These are phyloP conservation scores for Trachelus iudaicus DNA, from an alignment of 2,888 invertebrate genomes.

Conservation along the genomic window DNA sequence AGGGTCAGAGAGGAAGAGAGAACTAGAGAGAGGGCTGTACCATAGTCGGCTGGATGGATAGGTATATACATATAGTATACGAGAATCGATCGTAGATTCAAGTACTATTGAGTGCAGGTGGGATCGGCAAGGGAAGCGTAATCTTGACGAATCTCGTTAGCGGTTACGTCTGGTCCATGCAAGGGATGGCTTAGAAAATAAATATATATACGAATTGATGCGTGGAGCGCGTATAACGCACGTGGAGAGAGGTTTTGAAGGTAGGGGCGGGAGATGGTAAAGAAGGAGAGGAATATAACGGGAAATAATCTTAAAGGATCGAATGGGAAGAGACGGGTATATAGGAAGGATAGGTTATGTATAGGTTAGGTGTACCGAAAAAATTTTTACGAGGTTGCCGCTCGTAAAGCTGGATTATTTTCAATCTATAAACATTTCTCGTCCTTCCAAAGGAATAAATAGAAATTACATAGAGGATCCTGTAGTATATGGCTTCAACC, in stretches of 20 bases:
- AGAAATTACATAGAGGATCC: neutral
- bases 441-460: slow-evolving; percentile 1
- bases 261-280: neutral
- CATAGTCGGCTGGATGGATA: neutral
- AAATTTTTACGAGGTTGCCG: slow-evolving; percentile 4
- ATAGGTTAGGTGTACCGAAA: neutral
- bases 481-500: neutral
- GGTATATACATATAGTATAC: neutral
- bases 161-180: neutral
- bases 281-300: neutral
- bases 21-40: neutral
- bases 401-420: slow-evolving; percentile 4
- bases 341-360: neutral
- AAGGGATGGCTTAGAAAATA: too few species aligned
- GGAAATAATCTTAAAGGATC: neutral
- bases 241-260: neutral
- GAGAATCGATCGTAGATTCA: neutral
- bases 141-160: neutral
- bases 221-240: neutral
- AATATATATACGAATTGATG: neutral
- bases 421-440: slow-evolving; percentile 10
- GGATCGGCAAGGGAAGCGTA: neutral
- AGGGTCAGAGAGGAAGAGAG: neutral
- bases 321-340: neutral
- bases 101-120: neutral